Base-by-base conservation (phyloP, 1,140 invertebrate species). In the Heliconius eleuchia region DNA sequence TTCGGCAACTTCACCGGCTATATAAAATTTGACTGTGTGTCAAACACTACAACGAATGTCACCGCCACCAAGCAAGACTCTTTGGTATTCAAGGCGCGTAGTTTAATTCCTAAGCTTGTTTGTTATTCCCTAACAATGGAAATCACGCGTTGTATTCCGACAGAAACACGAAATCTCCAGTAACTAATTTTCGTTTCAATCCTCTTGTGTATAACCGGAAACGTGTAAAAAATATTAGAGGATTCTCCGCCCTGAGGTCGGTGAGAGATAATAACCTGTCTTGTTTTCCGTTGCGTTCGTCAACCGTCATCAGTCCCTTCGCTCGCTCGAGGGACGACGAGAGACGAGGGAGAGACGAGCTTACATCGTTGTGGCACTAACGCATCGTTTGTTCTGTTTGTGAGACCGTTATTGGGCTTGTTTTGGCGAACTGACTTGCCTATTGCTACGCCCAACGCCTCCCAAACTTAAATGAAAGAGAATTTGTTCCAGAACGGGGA, bases 211-310 rank as follows among this genome's bases (percentile, higher is more conserved):
- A 92, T 93, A 92, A 84, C 84, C 80, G 88, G 82, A 89, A 86
- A 93, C 92, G 92, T 92, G 92, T 92, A 88, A 90, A 93, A 94
- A 93, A 93, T 94, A 93, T 92, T 86, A 86, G 90, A 90, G 88
- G 86, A 85, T 86, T 87, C 83, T 77, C 85, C 83, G 87, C 87
- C 89, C 85, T 42, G 87, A 88, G 86, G 86, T 90, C 86, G 87
- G 89, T 88, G 88, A 79, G 88, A 92, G 89, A 92, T 94, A 94
- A 94, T 93, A 93, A 92, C 91, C 90, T 94, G 92, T 93, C 91
- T 92, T 93, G 90, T 91, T 93, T 90, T 87, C 87, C 80, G 87
- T 88, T 87, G 84, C 85, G 84, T 86, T 90, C 90, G 89, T 92
- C 91, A 92, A 83, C 80, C 80, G 79, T 82, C 76, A 76, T 74